These are phyloP conservation scores for Priocnemis perturbator DNA, from an alignment of 2,888 invertebrate genomes.

Conservation along the genomic window DNA sequence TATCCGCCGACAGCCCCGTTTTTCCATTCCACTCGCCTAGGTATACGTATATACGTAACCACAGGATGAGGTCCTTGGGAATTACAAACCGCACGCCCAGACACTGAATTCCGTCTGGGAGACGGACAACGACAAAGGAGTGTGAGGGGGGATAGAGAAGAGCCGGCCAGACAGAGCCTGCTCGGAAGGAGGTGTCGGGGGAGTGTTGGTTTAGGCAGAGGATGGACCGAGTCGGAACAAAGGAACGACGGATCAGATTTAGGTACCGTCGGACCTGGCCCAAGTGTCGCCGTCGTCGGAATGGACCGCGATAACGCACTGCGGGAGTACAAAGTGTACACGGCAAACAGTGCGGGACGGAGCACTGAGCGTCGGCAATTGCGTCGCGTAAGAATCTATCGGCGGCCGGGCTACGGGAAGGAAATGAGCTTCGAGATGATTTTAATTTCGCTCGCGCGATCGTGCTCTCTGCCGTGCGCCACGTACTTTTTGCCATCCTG, in stretches of 20 bases:
- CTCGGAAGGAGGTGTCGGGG: slow-evolving; percentile 17
- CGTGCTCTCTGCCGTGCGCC: not conserved
- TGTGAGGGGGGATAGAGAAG: slow-evolving; percentile 2
- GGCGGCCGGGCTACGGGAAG: not conserved
- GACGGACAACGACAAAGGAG: slow-evolving; percentile 10
- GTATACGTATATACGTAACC: slow-evolving; percentile 7
- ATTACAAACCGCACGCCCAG: slow-evolving; percentile 59
- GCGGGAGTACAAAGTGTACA: not conserved
- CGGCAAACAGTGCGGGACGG: not conserved
- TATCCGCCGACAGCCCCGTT: not conserved
- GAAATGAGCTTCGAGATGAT: not conserved
- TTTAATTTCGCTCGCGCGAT: not conserved
- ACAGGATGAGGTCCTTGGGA: slow-evolving; percentile 44
- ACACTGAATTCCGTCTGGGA: slow-evolving; percentile 36
- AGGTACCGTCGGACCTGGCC: slow-evolving; percentile 37
- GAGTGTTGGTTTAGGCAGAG: slow-evolving; percentile 56
- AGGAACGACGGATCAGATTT: slow-evolving; percentile 55
- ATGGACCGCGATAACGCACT: slow-evolving; percentile 36
- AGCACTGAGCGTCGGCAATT: not conserved
- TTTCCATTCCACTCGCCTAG: slow-evolving; percentile 5
- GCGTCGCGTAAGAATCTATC: not conserved
- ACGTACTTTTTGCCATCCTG: not conserved
- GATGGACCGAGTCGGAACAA: slow-evolving; percentile 49
- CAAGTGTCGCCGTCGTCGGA: slow-evolving; percentile 15
- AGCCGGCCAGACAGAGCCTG: slow-evolving; percentile 10